Percentiles rank a stretch among this genome's conserved stretches.
phyloP scores from a whole-genome alignment of 1,140 invertebrate species.

The Drosophila tsacasi region DNA sequence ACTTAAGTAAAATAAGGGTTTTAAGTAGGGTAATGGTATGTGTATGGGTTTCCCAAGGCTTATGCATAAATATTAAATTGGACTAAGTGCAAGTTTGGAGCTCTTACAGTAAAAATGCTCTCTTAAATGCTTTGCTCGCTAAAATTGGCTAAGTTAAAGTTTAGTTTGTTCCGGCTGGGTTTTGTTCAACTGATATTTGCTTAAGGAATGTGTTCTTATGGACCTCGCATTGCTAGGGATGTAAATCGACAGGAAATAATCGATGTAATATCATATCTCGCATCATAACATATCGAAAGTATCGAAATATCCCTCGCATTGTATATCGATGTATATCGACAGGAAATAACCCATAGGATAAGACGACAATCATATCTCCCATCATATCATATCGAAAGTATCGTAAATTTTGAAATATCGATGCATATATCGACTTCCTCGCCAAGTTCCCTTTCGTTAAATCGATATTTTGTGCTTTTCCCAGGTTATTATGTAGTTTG shows the following conservation, averaged over 20 bases:
- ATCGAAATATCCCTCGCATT: neutral
- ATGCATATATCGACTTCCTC: too few relatives aligned
- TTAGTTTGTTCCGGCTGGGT: constrained; percentile 5
- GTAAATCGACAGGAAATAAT: neutral
- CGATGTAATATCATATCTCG: too few relatives aligned
- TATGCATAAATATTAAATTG: neutral
- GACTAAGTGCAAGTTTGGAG: neutral
- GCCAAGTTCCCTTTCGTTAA: too few relatives aligned
- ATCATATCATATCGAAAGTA: too few relatives aligned
- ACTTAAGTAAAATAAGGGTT: neutral
- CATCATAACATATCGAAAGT: too few relatives aligned
- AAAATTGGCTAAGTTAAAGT: constrained; percentile 52
- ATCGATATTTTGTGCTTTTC: neutral
- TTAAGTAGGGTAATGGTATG: neutral
- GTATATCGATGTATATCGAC: too few relatives aligned
- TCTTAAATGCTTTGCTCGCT: constrained; percentile 22
- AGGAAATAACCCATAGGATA: too few relatives aligned
- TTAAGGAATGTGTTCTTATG: constrained; percentile 26
- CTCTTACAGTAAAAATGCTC: constrained; percentile 29
- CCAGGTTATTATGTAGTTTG: constrained; percentile 2
- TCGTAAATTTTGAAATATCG: neutral
- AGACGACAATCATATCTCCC: too few relatives aligned
- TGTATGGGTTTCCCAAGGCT: neutral
- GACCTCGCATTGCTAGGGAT: neutral
- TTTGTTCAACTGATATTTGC: neutral